Conservation (phyloP, 2,888 invertebrate species). For the Nomada ferruginata region DNA sequence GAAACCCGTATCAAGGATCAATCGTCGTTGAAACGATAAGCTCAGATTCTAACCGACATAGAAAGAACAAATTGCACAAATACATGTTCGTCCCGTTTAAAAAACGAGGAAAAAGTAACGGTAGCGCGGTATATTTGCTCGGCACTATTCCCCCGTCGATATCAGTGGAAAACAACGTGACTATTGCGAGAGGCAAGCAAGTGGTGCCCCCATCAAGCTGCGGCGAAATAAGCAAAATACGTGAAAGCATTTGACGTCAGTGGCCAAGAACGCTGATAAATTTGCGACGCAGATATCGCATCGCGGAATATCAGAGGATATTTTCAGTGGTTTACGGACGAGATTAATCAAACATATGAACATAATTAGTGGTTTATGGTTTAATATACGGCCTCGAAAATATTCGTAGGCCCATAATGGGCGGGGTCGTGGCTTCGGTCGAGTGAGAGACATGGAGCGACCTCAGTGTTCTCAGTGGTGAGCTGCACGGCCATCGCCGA, state of each 20-base stretch:
- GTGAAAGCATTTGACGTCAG: constrained; percentile 63
- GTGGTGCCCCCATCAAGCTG: constrained; percentile 60
- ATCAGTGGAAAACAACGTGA: constrained; percentile 36
- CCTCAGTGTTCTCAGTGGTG: constrained; percentile 77
- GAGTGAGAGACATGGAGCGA: constrained; percentile 76
- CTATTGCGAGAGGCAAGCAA: constrained; percentile 35
- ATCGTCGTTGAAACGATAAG: constrained; percentile 9
- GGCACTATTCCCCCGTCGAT: constrained; percentile 34
- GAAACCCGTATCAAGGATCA: neutral
- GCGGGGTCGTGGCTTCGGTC: constrained; percentile 68
- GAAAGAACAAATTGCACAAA: neutral
- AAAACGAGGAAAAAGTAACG: neutral
- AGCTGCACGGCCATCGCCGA: constrained; percentile 75
- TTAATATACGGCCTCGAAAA: constrained; percentile 43
- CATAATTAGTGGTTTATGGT: constrained; percentile 53
- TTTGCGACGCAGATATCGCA: constrained; percentile 59
- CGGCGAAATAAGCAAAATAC: constrained; percentile 48
- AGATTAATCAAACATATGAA: constrained; percentile 42
- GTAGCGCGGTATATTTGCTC: no score
- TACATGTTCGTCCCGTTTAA: neutral
- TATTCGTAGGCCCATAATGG: constrained; percentile 49
- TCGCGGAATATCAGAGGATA: constrained; percentile 52
- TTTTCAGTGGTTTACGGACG: constrained; percentile 41
- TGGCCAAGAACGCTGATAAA: constrained; percentile 63
- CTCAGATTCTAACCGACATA: neutral